Evolutionary conservation across 2,113 vertebrate genomes (phyloP), one percentile per base, ranked within the genome.

Genomic region (Dolichotis patagonum): DNA sequence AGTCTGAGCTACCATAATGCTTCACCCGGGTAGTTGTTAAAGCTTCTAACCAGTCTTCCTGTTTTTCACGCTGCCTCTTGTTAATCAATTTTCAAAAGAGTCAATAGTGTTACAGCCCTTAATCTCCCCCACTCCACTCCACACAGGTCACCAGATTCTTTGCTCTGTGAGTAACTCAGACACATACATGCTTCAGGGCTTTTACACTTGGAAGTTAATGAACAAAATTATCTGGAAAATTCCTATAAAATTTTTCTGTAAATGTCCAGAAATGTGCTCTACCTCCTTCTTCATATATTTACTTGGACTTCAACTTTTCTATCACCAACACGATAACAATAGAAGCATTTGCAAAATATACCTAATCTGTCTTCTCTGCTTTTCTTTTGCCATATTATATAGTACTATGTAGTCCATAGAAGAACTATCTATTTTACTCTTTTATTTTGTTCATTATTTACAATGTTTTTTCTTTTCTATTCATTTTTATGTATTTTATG

Each of bases 1-100:
- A 19, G 46, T 71, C 60, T 65, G 22, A 96, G 52, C 65, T 43
- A 86, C 62, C 52, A 38, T 63, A 32, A 62, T 22, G 10, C 95
- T 62, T 93, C 13, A 85, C 17, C 35, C 49, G 20, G 1, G 43
- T 71, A 32, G 14, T 80, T 52, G 8, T 67, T 78, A 65, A 90
- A 26, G 26, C 41, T 90, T 65, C 90, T 56, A 71, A 52, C 10
- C 46, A 14, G 7, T 63, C 54, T 62, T 77, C 38, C 41, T 95
- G 49, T 24, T 91, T 91, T 88, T 58, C 28, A 43, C 24, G 7
- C 20, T n/a, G 2, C 38, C 71, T 52, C 28, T 30, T 85, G 63
- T 80, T 11, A 77, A 90, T 12, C 90, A 49, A 1, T 85, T 97
- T 85, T 75, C 88, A 81, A 38, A 82, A 90, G 62, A 89, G 38